phyloP scores from a whole-genome alignment of 2,888 invertebrate genomes.

The Corbicula japonica region DNA sequence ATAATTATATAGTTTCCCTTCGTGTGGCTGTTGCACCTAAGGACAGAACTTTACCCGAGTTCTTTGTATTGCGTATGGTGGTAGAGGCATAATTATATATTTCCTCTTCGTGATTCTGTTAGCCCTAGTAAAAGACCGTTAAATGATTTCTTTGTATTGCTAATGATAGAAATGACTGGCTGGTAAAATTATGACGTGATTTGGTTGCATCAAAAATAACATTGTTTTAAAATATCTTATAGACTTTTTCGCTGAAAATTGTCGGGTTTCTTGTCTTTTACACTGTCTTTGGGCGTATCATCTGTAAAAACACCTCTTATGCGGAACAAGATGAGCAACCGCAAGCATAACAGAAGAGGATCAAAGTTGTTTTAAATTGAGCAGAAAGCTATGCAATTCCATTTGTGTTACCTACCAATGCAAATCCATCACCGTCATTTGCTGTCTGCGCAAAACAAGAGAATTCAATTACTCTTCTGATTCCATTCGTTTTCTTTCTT shows the following conservation, averaged over 20 bases:
- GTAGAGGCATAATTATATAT: no score
- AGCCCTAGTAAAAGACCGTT: no score
- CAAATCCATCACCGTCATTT: not conserved
- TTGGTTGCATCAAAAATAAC: not conserved
- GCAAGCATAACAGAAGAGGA: not conserved
- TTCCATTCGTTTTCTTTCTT: not conserved
- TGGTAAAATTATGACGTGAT: not conserved
- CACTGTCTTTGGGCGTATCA: not conserved
- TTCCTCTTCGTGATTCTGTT: no score
- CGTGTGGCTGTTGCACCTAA: no score
- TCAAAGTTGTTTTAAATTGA: not conserved
- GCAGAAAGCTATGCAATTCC: slow-evolving; percentile 4
- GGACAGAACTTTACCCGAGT: no score
- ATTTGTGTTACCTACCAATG: no score
- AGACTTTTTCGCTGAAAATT: not conserved
- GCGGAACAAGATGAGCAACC: not conserved
- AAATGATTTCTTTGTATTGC: no score
- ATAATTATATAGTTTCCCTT: no score
- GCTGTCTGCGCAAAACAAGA: not conserved
- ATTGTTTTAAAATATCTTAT: not conserved
- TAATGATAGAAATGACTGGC: no score
- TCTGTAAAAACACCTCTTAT: not conserved
- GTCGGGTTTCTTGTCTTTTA: not conserved
- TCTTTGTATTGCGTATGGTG: no score
- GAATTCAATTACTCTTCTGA: slow-evolving; percentile 4